A percentile compares a stretch with the other conserved stretches of the same genome.
These are phyloP conservation scores for Drosophila hawaiiensis DNA, from an alignment of 2,888 invertebrate species.

Conservation along the genomic window DNA sequence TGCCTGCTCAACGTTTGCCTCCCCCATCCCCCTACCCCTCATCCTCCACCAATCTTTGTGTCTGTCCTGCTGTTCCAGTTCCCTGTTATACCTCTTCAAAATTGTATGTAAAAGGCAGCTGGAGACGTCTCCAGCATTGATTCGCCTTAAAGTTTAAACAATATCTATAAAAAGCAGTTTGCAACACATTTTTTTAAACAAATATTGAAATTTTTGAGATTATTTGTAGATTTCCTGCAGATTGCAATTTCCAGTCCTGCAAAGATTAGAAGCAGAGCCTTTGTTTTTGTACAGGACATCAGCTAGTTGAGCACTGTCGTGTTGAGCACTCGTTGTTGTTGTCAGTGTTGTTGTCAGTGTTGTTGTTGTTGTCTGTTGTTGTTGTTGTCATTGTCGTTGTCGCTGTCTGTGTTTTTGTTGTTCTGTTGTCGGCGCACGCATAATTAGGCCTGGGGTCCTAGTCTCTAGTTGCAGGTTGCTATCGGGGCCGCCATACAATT, in stretches of 20 bases:
- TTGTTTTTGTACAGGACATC: not conserved
- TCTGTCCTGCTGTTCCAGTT: slow-evolving; percentile 3
- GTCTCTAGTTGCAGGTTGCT: slow-evolving; percentile 37
- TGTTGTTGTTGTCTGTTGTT: slow-evolving; percentile 24
- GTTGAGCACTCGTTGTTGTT: slow-evolving; percentile 9
- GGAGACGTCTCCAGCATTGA: not conserved
- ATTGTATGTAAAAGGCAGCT: no score
- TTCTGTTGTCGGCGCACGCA: slow-evolving; percentile 70
- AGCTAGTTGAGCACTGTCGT: not conserved
- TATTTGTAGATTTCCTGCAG: not conserved
- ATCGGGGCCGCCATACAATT: slow-evolving; percentile 41
- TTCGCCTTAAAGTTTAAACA: not conserved
- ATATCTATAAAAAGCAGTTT: not conserved
- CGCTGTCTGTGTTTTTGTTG: slow-evolving; percentile 37
- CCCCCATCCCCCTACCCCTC: not conserved
- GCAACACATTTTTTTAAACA: not conserved
- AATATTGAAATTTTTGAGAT: not conserved
- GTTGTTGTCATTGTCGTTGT: slow-evolving; percentile 27
- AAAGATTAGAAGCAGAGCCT: no score
- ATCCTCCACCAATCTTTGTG: not conserved
- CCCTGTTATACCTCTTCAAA: slow-evolving; percentile 16
- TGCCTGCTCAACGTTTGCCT: not conserved
- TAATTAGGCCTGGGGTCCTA: slow-evolving; percentile 66
- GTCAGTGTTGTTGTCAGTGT: slow-evolving; percentile 10
- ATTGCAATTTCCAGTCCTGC: not conserved